phyloP scores from a whole-genome alignment of 1,140 invertebrate genomes.

The Drosophila bocki region DNA sequence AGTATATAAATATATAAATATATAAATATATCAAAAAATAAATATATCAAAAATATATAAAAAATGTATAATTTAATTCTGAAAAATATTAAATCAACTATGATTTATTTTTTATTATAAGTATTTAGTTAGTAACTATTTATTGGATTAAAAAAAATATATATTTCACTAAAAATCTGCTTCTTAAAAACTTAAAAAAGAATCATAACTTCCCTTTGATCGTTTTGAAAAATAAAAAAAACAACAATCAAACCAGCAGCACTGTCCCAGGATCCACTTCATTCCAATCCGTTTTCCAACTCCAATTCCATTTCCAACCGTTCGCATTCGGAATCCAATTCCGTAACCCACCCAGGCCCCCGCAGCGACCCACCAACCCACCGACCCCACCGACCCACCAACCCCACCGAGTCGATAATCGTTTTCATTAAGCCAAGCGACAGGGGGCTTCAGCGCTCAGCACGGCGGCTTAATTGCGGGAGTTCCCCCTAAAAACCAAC shows the following conservation, averaged over 20 bases:
- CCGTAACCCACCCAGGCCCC: neutral
- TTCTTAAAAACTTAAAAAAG: neutral
- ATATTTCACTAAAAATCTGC: neutral
- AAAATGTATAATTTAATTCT: too few species aligned
- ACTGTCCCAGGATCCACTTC: neutral
- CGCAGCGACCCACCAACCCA: neutral
- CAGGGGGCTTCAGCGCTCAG: constrained; percentile 48
- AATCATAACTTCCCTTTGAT: neutral
- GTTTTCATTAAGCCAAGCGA: constrained; percentile 72
- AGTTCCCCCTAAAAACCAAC: neutral
- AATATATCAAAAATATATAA: too few species aligned
- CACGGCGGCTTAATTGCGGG: constrained; percentile 71
- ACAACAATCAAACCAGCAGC: neutral
- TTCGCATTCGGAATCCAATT: constrained; percentile 8
- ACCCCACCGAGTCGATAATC: constrained; percentile 65
- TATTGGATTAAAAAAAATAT: neutral
- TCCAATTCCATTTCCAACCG: neutral
- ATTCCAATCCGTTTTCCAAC: neutral
- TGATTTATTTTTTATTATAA: too few species aligned
- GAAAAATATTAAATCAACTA: too few species aligned
- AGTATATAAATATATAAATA: too few species aligned
- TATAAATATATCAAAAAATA: too few species aligned
- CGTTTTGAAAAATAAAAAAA: neutral
- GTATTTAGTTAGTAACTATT: neutral
- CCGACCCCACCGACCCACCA: constrained; percentile 3